These are phyloP conservation scores for Eumerus sabulonum DNA, from an alignment of 2,888 invertebrate genomes.

Conservation along the genomic window DNA sequence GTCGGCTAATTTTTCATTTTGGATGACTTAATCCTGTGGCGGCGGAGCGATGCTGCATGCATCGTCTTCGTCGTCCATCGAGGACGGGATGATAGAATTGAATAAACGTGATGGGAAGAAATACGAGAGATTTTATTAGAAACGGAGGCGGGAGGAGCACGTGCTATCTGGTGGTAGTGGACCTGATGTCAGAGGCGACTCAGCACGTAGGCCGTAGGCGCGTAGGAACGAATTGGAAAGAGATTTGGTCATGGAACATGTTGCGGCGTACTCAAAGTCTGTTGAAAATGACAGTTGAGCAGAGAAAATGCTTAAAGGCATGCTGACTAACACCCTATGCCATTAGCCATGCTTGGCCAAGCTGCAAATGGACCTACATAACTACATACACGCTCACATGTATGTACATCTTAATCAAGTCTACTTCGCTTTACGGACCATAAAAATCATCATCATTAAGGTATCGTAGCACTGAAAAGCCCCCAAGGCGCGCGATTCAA, in stretches of 20 bases:
- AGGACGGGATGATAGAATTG: conserved; percentile 7
- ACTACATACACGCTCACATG: too few relatives aligned
- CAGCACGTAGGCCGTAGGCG: background rate
- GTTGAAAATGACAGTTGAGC: too few relatives aligned
- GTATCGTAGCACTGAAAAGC: conserved; percentile 2
- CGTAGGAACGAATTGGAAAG: too few relatives aligned
- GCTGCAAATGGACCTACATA: background rate
- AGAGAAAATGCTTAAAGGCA: too few relatives aligned
- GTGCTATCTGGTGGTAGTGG: conserved; percentile 10
- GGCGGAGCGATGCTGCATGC: conserved; percentile 5
- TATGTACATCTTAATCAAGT: too few relatives aligned
- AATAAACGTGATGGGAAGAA: conserved; percentile 38
- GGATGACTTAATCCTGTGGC: conserved; percentile 48
- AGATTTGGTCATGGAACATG: background rate
- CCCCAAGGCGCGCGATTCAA: conserved; percentile 27
- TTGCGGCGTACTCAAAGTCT: background rate
- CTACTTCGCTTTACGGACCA: conserved; percentile 3
- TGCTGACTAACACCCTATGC: background rate
- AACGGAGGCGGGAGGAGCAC: conserved; percentile 8
- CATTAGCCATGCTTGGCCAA: background rate
- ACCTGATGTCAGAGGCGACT: conserved; percentile 2
- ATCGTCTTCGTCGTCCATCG: background rate
- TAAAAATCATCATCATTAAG: conserved; percentile 29
- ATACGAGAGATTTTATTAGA: conserved; percentile 43
- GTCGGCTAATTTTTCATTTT: conserved; percentile 42